phyloP scores from a whole-genome alignment of 2,888 invertebrate genomes.

The Tryphoninae sp. region DNA sequence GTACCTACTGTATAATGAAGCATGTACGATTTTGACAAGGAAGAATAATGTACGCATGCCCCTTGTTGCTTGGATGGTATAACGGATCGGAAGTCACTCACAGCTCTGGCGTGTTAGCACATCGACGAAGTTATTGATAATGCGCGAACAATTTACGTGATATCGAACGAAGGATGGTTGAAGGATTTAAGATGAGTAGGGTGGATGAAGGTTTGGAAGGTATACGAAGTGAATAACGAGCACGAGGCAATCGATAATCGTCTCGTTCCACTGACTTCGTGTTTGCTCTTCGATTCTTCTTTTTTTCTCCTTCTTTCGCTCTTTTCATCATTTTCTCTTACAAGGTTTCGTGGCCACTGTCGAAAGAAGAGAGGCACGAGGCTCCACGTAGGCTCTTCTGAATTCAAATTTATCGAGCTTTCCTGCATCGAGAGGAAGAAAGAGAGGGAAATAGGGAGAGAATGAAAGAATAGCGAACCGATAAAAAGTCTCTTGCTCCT shows the following conservation, averaged over 20 bases:
- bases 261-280: conserved; percentile 1
- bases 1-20: neutral
- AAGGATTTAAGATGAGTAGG: neutral
- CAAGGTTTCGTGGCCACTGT: neutral
- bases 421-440: conserved; percentile 11
- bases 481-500: conserved; percentile 41
- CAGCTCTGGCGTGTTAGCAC: conserved; percentile 7
- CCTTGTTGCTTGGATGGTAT: neutral
- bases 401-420: conserved; percentile 63
- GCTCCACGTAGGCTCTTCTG: conserved; percentile 22
- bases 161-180: neutral
- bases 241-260: conserved; percentile 32
- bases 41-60: conserved; percentile 24
- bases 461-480: conserved; percentile 22
- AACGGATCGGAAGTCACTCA: conserved; percentile 23
- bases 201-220: neutral
- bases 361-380: neutral
- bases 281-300: conserved; percentile 23
- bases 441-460: neutral
- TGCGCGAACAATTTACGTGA: conserved; percentile 34
- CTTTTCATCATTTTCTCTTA: conserved; percentile 16
- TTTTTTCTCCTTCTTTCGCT: conserved; percentile 22
- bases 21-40: conserved; percentile 20
- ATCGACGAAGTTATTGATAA: conserved; percentile 47
- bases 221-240: conserved; percentile 36